Conservation (phyloP, 1,140 invertebrate species). For the Grapholita molesta region DNA sequence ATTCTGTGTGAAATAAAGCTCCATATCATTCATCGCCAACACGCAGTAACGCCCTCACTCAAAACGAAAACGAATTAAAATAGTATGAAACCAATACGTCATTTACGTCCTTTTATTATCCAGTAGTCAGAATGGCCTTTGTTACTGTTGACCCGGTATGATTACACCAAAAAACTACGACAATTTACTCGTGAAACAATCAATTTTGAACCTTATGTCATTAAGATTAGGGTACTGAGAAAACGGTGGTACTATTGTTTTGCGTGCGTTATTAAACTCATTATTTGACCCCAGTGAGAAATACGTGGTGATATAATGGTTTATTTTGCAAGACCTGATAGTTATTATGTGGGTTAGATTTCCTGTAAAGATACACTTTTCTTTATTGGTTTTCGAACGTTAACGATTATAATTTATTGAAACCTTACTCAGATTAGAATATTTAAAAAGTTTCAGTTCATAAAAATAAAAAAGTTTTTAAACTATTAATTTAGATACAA, state of each 20-base stretch:
- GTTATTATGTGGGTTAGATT: background rate
- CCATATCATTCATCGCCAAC: background rate
- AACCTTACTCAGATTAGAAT: too few relatives aligned
- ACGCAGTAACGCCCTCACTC: background rate
- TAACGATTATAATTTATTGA: background rate
- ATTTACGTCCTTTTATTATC: background rate
- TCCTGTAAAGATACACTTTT: background rate
- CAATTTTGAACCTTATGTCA: background rate
- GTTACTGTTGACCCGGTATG: background rate
- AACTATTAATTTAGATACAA: too few relatives aligned
- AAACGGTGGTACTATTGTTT: background rate
- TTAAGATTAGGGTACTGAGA: background rate
- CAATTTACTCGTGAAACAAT: background rate
- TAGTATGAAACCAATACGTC: background rate
- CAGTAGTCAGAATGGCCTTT: background rate
- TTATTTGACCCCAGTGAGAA: background rate
- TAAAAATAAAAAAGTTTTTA: too few relatives aligned
- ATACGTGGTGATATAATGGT: background rate
- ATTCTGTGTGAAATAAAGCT: conserved; percentile 3
- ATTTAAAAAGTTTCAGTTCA: too few relatives aligned
- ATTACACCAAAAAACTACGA: background rate
- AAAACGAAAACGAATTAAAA: background rate
- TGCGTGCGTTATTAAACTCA: conserved; percentile 8
- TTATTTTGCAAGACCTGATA: background rate
- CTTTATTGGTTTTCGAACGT: background rate